A percentile compares a stretch with the other conserved stretches of the same genome.
Conservation (phyloP, 2,888 invertebrate species). For the Lordiphosa fenestrarum region DNA sequence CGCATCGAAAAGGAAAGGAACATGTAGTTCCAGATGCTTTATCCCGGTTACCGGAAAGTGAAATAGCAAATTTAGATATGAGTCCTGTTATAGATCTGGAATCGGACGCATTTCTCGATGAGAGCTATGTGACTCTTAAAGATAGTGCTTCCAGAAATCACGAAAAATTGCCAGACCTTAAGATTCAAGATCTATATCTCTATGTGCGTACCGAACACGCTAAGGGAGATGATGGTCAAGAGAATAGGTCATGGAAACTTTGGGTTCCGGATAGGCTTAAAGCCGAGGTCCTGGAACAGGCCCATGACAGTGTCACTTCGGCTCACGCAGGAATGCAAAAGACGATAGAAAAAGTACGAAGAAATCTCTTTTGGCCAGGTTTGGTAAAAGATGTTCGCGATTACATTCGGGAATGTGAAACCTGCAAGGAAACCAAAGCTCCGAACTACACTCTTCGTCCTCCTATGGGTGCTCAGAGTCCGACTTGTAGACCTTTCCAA, state of each 20-base stretch:
- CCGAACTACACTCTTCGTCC: conserved; percentile 15
- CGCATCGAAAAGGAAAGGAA: conserved; percentile 5
- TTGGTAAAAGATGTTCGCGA: conserved; percentile 10
- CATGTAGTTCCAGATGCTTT: conserved; percentile 1
- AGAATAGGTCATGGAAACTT: conserved; percentile 2
- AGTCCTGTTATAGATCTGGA: background rate
- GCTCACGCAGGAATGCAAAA: conserved; percentile 24
- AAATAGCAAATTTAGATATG: background rate
- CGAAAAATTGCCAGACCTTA: background rate
- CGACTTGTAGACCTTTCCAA: conserved; percentile 12
- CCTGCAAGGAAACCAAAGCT: conserved; percentile 9
- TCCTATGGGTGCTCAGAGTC: conserved; percentile 6
- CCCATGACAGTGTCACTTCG: conserved; percentile 7
- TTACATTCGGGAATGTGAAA: conserved; percentile 6
- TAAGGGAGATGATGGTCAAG: background rate
- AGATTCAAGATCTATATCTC: background rate
- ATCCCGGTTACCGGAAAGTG: background rate
- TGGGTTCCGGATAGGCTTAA: conserved; percentile 9
- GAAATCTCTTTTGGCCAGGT: conserved; percentile 21
- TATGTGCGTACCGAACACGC: conserved; percentile 12
- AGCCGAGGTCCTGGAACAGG: conserved; percentile 10
- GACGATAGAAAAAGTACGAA: conserved; percentile 7
- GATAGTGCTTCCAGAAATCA: background rate
- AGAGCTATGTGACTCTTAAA: no score
- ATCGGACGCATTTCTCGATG: background rate